Base-by-base conservation (phyloP, 2,888 invertebrate species). In the Watsonalla binaria region DNA sequence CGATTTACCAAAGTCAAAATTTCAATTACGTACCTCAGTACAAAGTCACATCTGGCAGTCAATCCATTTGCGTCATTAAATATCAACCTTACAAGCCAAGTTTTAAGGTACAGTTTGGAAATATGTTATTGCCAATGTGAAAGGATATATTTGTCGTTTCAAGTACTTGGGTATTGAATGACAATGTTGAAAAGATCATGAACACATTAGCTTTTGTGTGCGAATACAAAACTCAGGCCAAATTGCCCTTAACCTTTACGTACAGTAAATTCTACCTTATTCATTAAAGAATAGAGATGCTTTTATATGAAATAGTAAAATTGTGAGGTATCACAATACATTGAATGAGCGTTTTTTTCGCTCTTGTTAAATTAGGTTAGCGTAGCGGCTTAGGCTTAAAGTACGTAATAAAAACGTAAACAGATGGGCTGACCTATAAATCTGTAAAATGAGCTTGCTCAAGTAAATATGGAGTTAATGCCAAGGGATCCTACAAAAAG, bases 181-280 rank as follows among this genome's bases (percentile, higher is more conserved):
- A 84, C 83, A 84, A 76, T 79, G 87, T 82, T 89, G 86, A 86
- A 87, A 87, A 79, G 84, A 84, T 84, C 85, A 86, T 84, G 88
- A 89, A 86, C 86, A 70, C 81, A 89, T 89, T 89, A 89, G 86
- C 82, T 71, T 75, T 89, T 89, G 87, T 89, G 71, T 60, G 53
- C 54, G 51, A 50, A 59, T 60, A 88, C 86, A 88, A 87, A 77
- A 70, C 67, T 42, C 42, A 78, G 65, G 78, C 81, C 42, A 59
- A 42, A 11, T 59, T 63, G 58, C 9, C 2, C 5, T 13, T 0
- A 0, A 7, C 8, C 0, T 8, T 13, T 6, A 39, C 6, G 24
- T 14, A 53, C 14, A n/a, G 11, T 0, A 74, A 64, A 65, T 46
- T 56, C 6, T 46, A 56, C 68, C 56, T 60, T 82, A 72, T 47